A percentile compares a stretch with the other conserved stretches of the same genome.
Conservation (phyloP, 2,888 invertebrate genomes). For the Thalpophila matura region DNA sequence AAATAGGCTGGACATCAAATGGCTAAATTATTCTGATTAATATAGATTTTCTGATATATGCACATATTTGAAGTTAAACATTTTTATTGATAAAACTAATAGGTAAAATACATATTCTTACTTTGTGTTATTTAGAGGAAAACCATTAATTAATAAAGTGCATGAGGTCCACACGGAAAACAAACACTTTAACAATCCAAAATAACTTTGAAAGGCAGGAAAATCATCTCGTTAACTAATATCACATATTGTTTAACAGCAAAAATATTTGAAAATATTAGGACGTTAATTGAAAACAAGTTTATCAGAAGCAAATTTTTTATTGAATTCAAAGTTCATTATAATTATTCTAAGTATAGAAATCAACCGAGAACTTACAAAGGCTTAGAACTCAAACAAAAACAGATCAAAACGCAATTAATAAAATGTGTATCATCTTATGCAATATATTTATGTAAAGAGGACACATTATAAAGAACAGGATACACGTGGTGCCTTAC, state of each 20-base stretch:
- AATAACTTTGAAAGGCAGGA: conserved; percentile 20
- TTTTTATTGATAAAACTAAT: neutral
- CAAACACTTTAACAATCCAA: neutral
- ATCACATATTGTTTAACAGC: neutral
- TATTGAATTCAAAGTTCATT: neutral
- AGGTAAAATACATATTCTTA: neutral
- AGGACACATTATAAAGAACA: conserved; percentile 54
- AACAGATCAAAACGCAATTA: conserved; percentile 19
- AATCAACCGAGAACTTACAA: neutral
- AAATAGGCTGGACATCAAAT: no score
- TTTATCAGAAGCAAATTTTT: neutral
- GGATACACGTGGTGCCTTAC: conserved; percentile 60
- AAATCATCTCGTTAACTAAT: conserved; percentile 26
- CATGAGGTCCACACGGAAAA: conserved; percentile 13
- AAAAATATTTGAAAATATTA: neutral
- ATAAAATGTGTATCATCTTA: conserved; percentile 38
- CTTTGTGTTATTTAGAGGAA: conserved; percentile 7
- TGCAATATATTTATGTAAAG: conserved; percentile 47
- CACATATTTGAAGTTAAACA: neutral
- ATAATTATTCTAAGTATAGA: neutral
- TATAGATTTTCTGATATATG: no score
- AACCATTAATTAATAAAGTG: conserved; percentile 13
- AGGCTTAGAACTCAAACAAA: neutral
- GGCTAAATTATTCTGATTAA: no score
- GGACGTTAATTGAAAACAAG: neutral